Evolutionary conservation across 2,797 vertebrate species (phyloP), one percentile per base, ranked within the genome.

Genomic region (Lindbergichthys nudifrons): DNA sequence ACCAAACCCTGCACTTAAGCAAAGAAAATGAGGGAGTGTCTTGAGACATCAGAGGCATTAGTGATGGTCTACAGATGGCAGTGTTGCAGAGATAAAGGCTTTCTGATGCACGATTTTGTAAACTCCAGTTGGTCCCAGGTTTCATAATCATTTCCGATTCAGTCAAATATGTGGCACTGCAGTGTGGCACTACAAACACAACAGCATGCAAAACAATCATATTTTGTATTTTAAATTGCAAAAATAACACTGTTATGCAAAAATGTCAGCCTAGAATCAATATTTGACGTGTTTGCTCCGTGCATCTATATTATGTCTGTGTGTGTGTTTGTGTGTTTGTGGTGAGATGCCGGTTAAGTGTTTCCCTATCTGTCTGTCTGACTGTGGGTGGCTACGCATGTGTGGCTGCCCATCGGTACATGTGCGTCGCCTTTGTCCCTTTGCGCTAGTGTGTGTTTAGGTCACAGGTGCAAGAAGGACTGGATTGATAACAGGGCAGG

Each of bases 341-440:
- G 92, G 91, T 70, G 83, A 92, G 90, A 92, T 88, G 66, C 83
- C 65, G 79, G 86, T 86, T 90, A 88, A 90, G 85, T 91, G 89
- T 83, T 90, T 92, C 82, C 88, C 74, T 92, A 88, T 91, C 91
- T 91, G 89, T 86, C 88, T 90, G 90, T 87, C 91, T 92, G 87
- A 75, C 80, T 88, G 88, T 79, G 85, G 82, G 83, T 89, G 88
- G 81, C 74, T 84, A 73, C 18, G 39, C 80, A 83, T 74, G 70
- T 89, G 88, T 62, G 85, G 69, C 70, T 83, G 67, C 51, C 76
- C 46, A 19, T 73, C 10, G 10, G 72, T 70, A 56, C 18, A 5
- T 73, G 67, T 61, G 73, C 53, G 43, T 65, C 71, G 52, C 59
- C 39, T 80, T 78, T 88, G 64, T 83, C 69, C 53, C 51, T 70